Evolutionary conservation across 2,888 invertebrate species (phyloP), one percentile per base, ranked within the genome.

Genomic region (Scaptomyza cyrtandrae): DNA sequence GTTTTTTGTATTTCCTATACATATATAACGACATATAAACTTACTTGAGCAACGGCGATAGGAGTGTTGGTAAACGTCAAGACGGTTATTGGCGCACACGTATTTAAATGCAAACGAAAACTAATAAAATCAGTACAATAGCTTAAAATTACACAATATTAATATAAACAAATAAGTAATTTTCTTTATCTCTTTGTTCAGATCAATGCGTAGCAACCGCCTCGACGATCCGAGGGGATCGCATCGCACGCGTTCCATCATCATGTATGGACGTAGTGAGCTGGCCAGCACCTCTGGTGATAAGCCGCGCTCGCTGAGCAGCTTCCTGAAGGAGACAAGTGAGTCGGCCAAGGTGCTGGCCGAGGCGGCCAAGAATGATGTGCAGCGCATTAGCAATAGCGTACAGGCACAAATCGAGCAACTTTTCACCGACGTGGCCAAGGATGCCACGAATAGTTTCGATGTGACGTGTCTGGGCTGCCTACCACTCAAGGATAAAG

Each of bases 331-430:
- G 45, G 86, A 87, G 69, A 80, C 81, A 3, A 88, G 80, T 58
- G 88, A 86, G 37, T 73, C 84, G 14, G 77, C 82, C 48, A 88
- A 87, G 72, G 84, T 80, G 57, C 68, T 87, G 29, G 79, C 89
- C 57, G 85, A 87, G 63, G 84, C 83, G 75, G 86, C 91, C 60
- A 89, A 91, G 59, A 91, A 90, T 65, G 90, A 92, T 78, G 90
- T 90, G 14, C 87, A 90, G 33, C 86, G 91, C 56, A 93, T 94
- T 37, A 94, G 94, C 81, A 96, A 96, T 86, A 95, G 95, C 58
- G 96, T 97, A 2, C 97, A 97, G 91, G 97, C 96, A 14, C 95
- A 96, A 84, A 97, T 97, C 91, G 97, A 97, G 90, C 95, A 95
- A 83, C 96, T 97, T 95, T 97, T 97, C 89, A 94, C 94, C 27